Conservation (phyloP, 1,140 invertebrate genomes). For the honey bee (Apis mellifera) region Amel_HAv3.1 CM009942.2:5813501-5814000, state of each 20-base stretch:
- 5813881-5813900: too few relatives aligned
- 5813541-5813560: constrained; percentile 14
- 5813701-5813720: neutral
- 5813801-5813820: constrained; percentile 6
- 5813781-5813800: constrained; percentile 19
- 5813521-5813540: neutral
- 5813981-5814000: too few relatives aligned
- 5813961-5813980: neutral
- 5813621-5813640: neutral
- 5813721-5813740: constrained; percentile 14
- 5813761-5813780: neutral
- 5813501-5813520: neutral
- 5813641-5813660: constrained; percentile 31
- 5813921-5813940: too few relatives aligned
- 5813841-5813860: too few relatives aligned
- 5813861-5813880: neutral
- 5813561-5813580: neutral
- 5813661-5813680: constrained; percentile 8
- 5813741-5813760: constrained; percentile 13
- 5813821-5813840: neutral
- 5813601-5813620: constrained; percentile 18
- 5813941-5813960: neutral
- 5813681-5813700: constrained; percentile 30
- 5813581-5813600: neutral
- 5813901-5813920: neutral